Base-by-base conservation (phyloP, 2,797 vertebrate species). In the Oreonectes daqikongensis region DNA sequence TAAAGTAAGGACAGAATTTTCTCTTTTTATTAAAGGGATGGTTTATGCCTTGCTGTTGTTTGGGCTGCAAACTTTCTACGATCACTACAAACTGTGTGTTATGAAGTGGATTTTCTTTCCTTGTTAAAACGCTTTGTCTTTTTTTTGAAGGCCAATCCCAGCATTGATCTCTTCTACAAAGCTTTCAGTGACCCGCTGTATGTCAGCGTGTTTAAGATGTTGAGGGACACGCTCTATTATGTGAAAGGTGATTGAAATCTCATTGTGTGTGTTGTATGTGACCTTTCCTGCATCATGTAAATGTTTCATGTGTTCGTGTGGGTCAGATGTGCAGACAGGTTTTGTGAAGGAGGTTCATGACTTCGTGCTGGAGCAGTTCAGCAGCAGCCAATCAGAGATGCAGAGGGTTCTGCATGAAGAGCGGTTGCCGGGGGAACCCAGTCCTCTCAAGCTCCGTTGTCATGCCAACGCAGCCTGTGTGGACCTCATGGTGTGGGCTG, bases 401-500 rank as follows among this genome's bases (percentile, higher is more conserved):
- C 97, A 98, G 93, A 95, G 96, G 85, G 96, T 98, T 84, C 92
- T 99, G 2, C 97, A 98, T 0, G 96, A 99, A 44, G 70, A 63
- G 5, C 70, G 70, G 70, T 72, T 72, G 44, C 70, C 98, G 87
- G 94, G 89, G 0, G 96, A 98, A 0, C 92, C 98, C 83, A 97
- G 30, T 38, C 70, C 70, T 50, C 88, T 99, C 48, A 98, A 98
- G 28, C 91, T 98, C 75, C 95, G 97, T 40, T 99, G 97, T 78
- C 97, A 99, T 91, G 97, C 97, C 63, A 99, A 95, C 3, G 96
- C 97, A 0, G 97, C 97, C 82, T 99, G 97, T 0, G 97, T 99
- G 84, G 97, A 99, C 90, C 95, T 99, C 77, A 98, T 99, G 97
- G 97, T 99, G 75, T 99, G 97, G 97, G 97, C 97, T 0, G 95